Percentiles rank a stretch among this genome's conserved stretches.
Conservation (phyloP, 2,113 vertebrate genomes). For the Hepsetus odoe region DNA sequence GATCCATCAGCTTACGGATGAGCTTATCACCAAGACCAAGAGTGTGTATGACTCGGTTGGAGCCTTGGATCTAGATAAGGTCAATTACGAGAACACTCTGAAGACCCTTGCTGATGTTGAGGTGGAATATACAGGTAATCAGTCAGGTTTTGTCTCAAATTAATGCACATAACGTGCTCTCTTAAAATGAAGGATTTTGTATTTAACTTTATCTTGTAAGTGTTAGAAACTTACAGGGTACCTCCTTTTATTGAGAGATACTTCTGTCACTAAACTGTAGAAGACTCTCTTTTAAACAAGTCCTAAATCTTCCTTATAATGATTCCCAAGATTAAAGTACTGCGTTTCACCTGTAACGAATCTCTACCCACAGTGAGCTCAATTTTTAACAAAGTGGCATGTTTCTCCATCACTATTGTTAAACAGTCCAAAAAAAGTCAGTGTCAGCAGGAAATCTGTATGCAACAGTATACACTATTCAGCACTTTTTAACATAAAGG, state of each 20-base stretch:
- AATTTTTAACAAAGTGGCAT: conserved; percentile 26
- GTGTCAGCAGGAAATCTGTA: conserved; percentile 58
- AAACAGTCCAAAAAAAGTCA: conserved; percentile 35
- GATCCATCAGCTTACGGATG: conserved; percentile 74
- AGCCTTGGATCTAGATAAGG: conserved; percentile 69
- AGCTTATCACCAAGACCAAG: conserved; percentile 86
- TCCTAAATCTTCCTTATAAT: not conserved
- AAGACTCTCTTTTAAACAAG: no score
- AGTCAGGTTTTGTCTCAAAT: not conserved
- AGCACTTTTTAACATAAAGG: conserved; percentile 71
- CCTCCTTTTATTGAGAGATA: no score
- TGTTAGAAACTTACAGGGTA: no score
- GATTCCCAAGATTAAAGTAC: not conserved
- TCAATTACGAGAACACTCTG: conserved; percentile 86
- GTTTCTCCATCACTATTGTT: conserved; percentile 52
- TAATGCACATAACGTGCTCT: not conserved
- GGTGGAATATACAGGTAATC: conserved; percentile 88
- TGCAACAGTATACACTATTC: conserved; percentile 59
- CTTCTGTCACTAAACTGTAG: no score
- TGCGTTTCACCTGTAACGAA: not conserved
- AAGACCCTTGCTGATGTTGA: conserved; percentile 90
- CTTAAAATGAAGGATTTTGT: no score
- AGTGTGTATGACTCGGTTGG: conserved; percentile 88
- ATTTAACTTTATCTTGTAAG: no score
- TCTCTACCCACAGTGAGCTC: not conserved